Conservation (phyloP, 2,113 vertebrate species). For the Thomomys bottae region DNA sequence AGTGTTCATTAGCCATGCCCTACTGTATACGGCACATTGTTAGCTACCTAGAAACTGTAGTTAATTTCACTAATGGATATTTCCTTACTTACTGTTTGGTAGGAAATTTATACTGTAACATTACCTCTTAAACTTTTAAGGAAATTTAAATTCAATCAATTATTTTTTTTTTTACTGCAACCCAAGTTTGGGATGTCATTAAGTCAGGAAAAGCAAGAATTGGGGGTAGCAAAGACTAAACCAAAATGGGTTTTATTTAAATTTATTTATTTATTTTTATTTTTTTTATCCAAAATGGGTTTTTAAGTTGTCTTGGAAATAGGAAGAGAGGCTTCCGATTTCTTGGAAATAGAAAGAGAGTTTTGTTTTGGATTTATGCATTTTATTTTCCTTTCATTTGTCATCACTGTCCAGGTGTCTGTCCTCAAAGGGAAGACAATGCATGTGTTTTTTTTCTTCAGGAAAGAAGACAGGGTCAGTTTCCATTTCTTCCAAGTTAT, state of each 20-base stretch:
- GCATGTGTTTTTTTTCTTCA: constrained; percentile 60
- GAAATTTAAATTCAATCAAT: constrained; percentile 99
- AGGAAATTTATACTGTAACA: constrained; percentile 99
- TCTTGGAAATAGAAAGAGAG: constrained; percentile 42
- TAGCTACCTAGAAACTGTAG: constrained; percentile 99
- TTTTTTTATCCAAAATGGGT: constrained; percentile 75
- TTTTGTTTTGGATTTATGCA: constrained; percentile 70
- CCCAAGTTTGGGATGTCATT: constrained; percentile 96
- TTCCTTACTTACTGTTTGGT: constrained; percentile 99
- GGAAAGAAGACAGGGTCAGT: constrained; percentile 61
- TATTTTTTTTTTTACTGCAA: constrained; percentile 89
- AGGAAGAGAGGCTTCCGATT: constrained; percentile 75
- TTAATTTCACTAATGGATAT: constrained; percentile 99
- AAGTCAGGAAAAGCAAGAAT: constrained; percentile 87
- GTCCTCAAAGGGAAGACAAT: constrained; percentile 64
- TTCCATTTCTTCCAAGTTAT: constrained; percentile 66
- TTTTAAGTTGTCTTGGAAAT: constrained; percentile 82
- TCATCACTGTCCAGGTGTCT: constrained; percentile 58
- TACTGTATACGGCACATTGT: constrained; percentile 98
- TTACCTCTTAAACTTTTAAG: constrained; percentile 99
- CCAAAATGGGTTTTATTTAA: too few species aligned
- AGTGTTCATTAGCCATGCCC: constrained; percentile 99
- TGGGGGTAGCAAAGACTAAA: constrained; percentile 53
- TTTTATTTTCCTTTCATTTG: constrained; percentile 71
- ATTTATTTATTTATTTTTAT: too few species aligned